Evolutionary conservation across 2,797 vertebrate species (phyloP), one percentile per base, ranked within the genome.

Genomic region (Salarias fasciatus): DNA sequence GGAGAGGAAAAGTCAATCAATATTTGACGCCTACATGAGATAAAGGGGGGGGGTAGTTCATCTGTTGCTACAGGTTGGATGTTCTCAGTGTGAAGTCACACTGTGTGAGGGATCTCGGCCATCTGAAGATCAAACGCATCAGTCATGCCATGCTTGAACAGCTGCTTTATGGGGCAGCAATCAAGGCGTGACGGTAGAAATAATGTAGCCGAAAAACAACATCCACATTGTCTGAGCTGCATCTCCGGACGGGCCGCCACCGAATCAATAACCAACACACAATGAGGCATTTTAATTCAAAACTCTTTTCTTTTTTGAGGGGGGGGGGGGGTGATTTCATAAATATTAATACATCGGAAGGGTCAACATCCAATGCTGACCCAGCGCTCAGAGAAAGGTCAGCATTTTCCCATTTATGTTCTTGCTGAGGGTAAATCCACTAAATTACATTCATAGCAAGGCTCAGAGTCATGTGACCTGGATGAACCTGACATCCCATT

Each of bases 41-140:
- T 44, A 24, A 43, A 43, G n/a, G n/a, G n/a, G n/a, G n/a, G n/a
- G n/a, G n/a, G 1, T 3, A 4, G 42, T 24, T 44, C 8, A 24
- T 44, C 5, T 13, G 41, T 14, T 30, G 4, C 4, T 13, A 29
- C 18, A 12, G n/a, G 53, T 9, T 33, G 36, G 15, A 38, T 51
- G 11, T 13, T 57, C 5, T 44, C 54, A 38, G 42, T 13, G 24
- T 70, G 13, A 63, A 41, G 62, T 51, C 46, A 33, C 24, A 33
- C 11, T 8, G 11, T 42, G 18, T 24, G 37, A 37, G 30, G 18
- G 1, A 41, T 63, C 5, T 30, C 28, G 52, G 44, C 4, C 8
- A 49, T 14, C n/a, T 45, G 7, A 44, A 5, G 13, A 50, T 38
- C 18, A 11, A 45, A 28, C 7, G 45, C 24, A 38, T 44, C 4